phyloP scores from a whole-genome alignment of 2,797 vertebrate genomes.

The Clarias laeviceps region DNA sequence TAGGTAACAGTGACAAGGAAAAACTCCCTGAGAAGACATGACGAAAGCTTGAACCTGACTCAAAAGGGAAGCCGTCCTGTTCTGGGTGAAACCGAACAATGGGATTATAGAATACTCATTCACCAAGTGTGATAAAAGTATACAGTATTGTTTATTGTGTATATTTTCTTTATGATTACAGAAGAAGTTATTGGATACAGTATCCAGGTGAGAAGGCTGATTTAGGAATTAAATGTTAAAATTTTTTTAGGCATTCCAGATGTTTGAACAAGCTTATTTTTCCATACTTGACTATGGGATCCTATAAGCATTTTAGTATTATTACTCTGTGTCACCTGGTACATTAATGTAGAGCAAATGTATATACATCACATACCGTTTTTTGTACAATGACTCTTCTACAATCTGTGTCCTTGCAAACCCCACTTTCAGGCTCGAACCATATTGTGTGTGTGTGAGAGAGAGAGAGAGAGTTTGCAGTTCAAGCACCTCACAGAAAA shows the following conservation, averaged over 20 bases:
- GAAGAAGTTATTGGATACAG: background rate
- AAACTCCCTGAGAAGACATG: background rate
- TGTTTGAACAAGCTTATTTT: background rate
- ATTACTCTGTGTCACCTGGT: too few species aligned
- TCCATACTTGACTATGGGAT: background rate
- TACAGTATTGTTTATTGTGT: background rate
- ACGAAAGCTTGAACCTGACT: background rate
- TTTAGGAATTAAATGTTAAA: background rate
- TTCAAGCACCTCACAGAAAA: constrained; percentile 13
- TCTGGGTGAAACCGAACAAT: background rate
- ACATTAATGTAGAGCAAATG: background rate
- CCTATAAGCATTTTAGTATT: background rate
- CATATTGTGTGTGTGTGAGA: background rate
- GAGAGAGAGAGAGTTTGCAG: background rate
- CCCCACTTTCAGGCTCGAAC: background rate
- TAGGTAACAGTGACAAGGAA: background rate
- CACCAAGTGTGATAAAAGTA: background rate
- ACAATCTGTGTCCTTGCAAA: constrained; percentile 13
- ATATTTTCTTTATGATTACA: background rate
- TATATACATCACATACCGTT: background rate
- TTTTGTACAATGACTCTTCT: constrained; percentile 5
- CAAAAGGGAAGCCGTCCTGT: background rate
- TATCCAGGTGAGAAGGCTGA: background rate
- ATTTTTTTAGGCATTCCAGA: background rate
- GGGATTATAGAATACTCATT: background rate